These are phyloP conservation scores for Tenebrosternarchus preto DNA, from an alignment of 2,113 vertebrate species.

Conservation along the genomic window DNA sequence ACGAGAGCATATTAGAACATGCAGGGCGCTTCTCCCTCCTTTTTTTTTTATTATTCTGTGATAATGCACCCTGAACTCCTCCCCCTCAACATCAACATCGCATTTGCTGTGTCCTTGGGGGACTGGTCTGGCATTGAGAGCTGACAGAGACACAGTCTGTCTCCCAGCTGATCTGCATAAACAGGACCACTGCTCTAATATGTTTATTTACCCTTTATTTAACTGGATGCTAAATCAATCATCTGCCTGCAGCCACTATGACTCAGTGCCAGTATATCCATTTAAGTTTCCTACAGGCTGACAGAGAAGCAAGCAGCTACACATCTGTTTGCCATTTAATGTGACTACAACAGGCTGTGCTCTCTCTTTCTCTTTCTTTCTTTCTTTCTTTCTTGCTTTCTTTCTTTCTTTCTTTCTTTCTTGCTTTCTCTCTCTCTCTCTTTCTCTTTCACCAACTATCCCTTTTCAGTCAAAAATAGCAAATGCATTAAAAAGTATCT, in stretches of 20 bases:
- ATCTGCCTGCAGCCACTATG: conserved; percentile 54
- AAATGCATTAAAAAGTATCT: background rate
- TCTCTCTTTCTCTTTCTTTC: conserved; percentile 1
- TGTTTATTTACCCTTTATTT: conserved; percentile 63
- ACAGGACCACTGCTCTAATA: conserved; percentile 50
- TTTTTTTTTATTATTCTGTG: conserved; percentile 59
- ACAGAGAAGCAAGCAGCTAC: conserved; percentile 37
- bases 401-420: background rate
- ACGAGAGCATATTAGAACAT: conserved; percentile 62
- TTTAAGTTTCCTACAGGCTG: conserved; percentile 39
- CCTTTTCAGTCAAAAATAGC: no score
- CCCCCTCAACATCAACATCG: conserved; percentile 50
- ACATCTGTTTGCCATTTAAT: conserved; percentile 39
- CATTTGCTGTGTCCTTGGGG: conserved; percentile 61
- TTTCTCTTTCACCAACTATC: background rate
- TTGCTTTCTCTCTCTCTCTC: background rate
- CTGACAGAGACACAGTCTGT: conserved; percentile 43
- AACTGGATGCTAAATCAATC: conserved; percentile 64
- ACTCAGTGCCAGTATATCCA: conserved; percentile 47
- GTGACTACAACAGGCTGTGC: conserved; percentile 22
- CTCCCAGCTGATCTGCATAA: conserved; percentile 44
- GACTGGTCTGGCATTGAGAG: conserved; percentile 35
- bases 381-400: background rate
- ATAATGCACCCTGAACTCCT: conserved; percentile 45
- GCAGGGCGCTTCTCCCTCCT: conserved; percentile 42